Conservation (phyloP, 1,140 invertebrate species). For the Lordiphosa collinella region DNA sequence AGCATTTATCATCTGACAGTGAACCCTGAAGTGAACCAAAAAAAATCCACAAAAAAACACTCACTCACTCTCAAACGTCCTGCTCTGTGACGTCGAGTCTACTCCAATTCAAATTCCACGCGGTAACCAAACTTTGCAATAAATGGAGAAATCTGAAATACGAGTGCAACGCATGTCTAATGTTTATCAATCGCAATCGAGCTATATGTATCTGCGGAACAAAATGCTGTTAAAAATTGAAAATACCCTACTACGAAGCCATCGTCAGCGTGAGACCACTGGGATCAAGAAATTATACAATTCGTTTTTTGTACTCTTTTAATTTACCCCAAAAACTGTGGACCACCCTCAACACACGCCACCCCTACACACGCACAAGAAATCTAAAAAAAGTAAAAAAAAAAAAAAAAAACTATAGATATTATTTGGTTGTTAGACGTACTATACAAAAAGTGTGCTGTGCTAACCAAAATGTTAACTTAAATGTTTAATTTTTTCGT, state of each 20-base stretch:
- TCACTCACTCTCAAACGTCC: conserved; percentile 1
- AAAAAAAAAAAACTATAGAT: conserved; percentile 54
- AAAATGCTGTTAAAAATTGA: conserved; percentile 85
- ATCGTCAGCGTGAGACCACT: conserved; percentile 88
- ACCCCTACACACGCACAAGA: conserved; percentile 53
- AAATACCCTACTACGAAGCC: conserved; percentile 87
- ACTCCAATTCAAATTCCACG: conserved; percentile 2
- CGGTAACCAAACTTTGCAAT: conserved; percentile 44
- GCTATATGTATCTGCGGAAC: conserved; percentile 78
- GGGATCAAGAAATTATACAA: conserved; percentile 92
- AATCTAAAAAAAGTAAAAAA: conserved; percentile 35
- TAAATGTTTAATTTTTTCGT: conserved; percentile 18
- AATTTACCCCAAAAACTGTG: conserved; percentile 79
- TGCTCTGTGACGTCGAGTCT: conserved; percentile 14
- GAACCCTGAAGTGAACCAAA: conserved; percentile 14
- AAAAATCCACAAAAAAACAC: neutral
- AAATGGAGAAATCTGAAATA: conserved; percentile 79
- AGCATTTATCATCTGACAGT: conserved; percentile 53
- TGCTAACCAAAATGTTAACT: conserved; percentile 55
- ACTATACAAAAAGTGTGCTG: conserved; percentile 39
- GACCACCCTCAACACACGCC: neutral
- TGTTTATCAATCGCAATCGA: conserved; percentile 74
- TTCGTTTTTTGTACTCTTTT: conserved; percentile 91
- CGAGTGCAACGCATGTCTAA: conserved; percentile 69
- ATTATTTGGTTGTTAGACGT: conserved; percentile 77